Conservation (phyloP, 2,888 invertebrate genomes). For the Criorhina ranunculi region DNA sequence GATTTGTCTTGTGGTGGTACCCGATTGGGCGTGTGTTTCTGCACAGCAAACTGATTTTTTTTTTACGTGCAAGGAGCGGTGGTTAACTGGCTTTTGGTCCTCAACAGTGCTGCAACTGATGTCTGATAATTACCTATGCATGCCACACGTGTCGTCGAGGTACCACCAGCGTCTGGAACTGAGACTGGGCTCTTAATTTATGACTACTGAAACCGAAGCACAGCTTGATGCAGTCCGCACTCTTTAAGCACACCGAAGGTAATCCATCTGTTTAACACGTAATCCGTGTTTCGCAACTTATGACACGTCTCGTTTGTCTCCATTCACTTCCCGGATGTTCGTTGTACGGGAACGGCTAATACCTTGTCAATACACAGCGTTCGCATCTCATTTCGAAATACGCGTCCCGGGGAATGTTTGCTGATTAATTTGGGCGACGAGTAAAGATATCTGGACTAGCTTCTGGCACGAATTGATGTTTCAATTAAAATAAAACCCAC, state of each 20-base stretch:
- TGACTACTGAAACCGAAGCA: constrained; percentile 47
- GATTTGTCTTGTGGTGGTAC: constrained; percentile 70
- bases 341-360: constrained; percentile 23
- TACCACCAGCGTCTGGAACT: background rate
- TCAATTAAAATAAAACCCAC: constrained; percentile 60
- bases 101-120: constrained; percentile 6
- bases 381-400: constrained; percentile 48
- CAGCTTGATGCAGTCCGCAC: constrained; percentile 52
- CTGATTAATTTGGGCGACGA: constrained; percentile 46
- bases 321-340: constrained; percentile 57
- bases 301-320: constrained; percentile 57
- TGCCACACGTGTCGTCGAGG: constrained; percentile 69
- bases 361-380: constrained; percentile 52
- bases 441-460: constrained; percentile 50
- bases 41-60: constrained; percentile 40
- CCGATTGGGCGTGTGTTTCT: constrained; percentile 49
- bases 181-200: constrained; percentile 53
- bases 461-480: constrained; percentile 38
- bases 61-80: constrained; percentile 31
- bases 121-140: constrained; percentile 51
- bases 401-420: constrained; percentile 32
- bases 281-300: constrained; percentile 68
- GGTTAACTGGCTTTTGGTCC: constrained; percentile 24
- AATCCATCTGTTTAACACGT: constrained; percentile 73
- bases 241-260: constrained; percentile 32